Conservation (phyloP, 2,113 vertebrate species). For the Tychaedon coryphoeus region DNA sequence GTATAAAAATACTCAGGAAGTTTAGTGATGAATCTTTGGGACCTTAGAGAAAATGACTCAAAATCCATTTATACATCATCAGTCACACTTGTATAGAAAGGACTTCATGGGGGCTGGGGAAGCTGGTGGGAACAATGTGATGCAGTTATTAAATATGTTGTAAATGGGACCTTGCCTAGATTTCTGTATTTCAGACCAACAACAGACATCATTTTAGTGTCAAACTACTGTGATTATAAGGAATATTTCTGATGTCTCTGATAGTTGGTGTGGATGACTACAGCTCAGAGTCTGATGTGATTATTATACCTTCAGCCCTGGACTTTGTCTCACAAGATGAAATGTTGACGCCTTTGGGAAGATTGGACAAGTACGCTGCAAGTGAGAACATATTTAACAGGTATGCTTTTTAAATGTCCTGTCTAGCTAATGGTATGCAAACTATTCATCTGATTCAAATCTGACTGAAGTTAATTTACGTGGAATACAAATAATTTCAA, state of each 20-base stretch:
- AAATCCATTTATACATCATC: background rate
- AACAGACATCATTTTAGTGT: conserved; percentile 53
- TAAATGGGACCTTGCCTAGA: background rate
- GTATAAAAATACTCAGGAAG: background rate
- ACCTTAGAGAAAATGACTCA: background rate
- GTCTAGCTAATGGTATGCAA: background rate
- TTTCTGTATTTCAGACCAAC: conserved; percentile 21
- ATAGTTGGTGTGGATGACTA: conserved; percentile 93
- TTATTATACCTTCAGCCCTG: conserved; percentile 91
- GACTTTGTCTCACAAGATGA: conserved; percentile 95
- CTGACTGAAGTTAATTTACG: background rate
- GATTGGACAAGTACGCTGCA: conserved; percentile 90
- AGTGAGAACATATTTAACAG: conserved; percentile 93
- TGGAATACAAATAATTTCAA: background rate
- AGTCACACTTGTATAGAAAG: background rate
- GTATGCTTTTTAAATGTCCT: conserved; percentile 58
- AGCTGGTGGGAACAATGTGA: background rate
- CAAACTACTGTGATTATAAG: conserved; percentile 69
- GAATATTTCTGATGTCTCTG: conserved; percentile 85
- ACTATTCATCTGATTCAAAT: background rate
- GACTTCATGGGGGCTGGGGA: background rate
- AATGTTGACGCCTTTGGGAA: conserved; percentile 90
- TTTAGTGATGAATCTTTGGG: background rate
- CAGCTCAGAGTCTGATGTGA: conserved; percentile 92
- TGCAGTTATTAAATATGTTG: background rate